Evolutionary conservation across 2,888 invertebrate species (phyloP), one percentile per base, ranked within the genome.

Genomic region (Clitarchus hookeri): DNA sequence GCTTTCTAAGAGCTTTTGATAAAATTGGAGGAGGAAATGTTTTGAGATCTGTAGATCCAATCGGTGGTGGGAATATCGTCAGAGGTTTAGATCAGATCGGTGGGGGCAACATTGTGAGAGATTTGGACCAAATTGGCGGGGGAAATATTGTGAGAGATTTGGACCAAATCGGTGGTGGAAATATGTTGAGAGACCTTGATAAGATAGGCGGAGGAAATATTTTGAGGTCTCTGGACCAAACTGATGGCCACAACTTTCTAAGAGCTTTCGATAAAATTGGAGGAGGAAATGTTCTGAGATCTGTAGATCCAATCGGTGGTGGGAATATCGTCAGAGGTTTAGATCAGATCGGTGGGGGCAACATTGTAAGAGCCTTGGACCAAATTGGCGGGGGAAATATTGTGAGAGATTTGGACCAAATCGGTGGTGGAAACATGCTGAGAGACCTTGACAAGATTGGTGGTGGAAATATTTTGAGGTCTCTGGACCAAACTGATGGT

Each of bases 311-410:
- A 19, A 89, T 92, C 83, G 92, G 93, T 6, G 93, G 93, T 0
- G 92, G 92, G 26, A 93, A 93, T 90, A 91, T 93, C 27, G 91
- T 85, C 1, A 53, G 53, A 19, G 53, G 3, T 6, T 53, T 53
- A n/a, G 87, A 87, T 80, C 54, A 83, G 6, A 44, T 86, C 13
- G 84, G 85, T 13, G 85, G 87, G 11, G 85, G 84, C 0, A 88
- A 87, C 83, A 6, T 53, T 19, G 53, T 12, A 53, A 19, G 53
- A 53, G 19, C 53, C 53, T 6, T 92, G 13, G 92, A 93, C 87
- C 91, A 91, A 87, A 91, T 92, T 25, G 92, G 92, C 12, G 93
- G 92, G 25, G 92, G 92, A 0, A 92, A 93, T 89, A 90, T 92
- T 9, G 90, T 92, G 0, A 27, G 85, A 25, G 27, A n/a, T 0